Base-by-base conservation (phyloP, 2,797 vertebrate genomes). In the Chaenodraco wilsoni region DNA sequence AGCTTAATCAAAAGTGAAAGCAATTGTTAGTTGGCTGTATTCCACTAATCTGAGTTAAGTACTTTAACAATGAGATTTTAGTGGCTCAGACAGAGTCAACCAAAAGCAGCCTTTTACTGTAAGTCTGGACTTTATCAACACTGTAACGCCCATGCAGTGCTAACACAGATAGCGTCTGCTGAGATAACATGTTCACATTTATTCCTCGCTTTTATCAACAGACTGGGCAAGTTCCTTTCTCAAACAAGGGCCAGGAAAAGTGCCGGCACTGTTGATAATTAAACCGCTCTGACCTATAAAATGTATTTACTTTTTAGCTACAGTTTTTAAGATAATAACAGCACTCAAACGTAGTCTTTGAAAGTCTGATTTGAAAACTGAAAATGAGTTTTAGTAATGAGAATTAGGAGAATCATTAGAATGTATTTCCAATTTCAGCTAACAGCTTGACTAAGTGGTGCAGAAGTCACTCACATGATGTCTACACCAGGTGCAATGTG, bases 191-290 rank as follows among this genome's bases (percentile, higher is more conserved):
- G 49, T 41, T 58, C 72, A 70, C 66, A 55, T 84, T 83, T 74
- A 74, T 70, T 84, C 72, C 27, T 72, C 41, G n/a, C 17, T 57
- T 82, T 84, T 78, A 88, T 89, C 81, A 75, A 69, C n/a, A n/a
- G n/a, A n/a, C 44, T 19, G 50, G 17, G 31, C 56, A 27, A 68
- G 74, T 82, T 85, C 72, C 67, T 21, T 74, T 37, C 43, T 63
- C 4, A 40, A 21, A 69, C 27, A 50, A 3, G 21, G 40, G 40
- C 44, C 72, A 49, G 74, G 77, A 76, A 75, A 58, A 60, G 61
- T 57, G 64, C 57, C 44, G 69, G 16, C 72, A 50, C 19, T 50
- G 57, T 77, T 63, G 84, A 89, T 88, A 72, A 87, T 77, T 41
- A 44, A 86, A 75, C 76, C 49, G 49, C 65, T 59, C 56, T 86